phyloP scores from a whole-genome alignment of 37 sponge, comb jelly and placozoan species.

The Halichondria panicea region DNA sequence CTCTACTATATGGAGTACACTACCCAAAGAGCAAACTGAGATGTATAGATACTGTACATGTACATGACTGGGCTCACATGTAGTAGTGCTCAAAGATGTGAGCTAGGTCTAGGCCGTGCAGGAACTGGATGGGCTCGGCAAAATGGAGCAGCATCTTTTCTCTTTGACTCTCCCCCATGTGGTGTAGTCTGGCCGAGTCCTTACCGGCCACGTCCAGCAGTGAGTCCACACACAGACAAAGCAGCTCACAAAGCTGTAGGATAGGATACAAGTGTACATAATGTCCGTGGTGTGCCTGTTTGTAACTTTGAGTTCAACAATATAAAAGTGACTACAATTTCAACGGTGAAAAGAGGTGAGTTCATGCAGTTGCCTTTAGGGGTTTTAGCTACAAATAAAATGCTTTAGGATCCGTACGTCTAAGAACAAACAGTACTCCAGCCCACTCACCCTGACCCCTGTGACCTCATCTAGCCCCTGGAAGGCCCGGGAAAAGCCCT shows the following conservation, averaged over 20 bases:
- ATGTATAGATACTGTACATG: too few relatives aligned
- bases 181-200: conserved; percentile 13
- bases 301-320: too few relatives aligned
- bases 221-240: conserved; percentile 47
- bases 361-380: too few relatives aligned
- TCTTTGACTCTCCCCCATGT: conserved; percentile 28
- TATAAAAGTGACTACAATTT: too few relatives aligned
- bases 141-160: conserved; percentile 43
- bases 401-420: too few relatives aligned
- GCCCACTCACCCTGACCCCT: conserved; percentile 58
- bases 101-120: conserved; percentile 60
- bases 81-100: conserved; percentile 76
- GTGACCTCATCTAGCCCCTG: conserved; percentile 45
- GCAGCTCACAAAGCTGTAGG: conserved; percentile 48
- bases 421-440: too few relatives aligned
- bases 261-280: not conserved
- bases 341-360: too few relatives aligned
- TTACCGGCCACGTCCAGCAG: conserved; percentile 44
- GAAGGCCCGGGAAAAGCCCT: conserved; percentile 65
- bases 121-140: conserved; percentile 65
- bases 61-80: conserved; percentile 26
- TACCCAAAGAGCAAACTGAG: too few relatives aligned
- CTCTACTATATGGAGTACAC: not conserved
- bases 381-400: too few relatives aligned
- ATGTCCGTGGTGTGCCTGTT: too few relatives aligned